Base-by-base conservation (phyloP, 2,113 vertebrate species). In the Tiliqua scincoides region DNA sequence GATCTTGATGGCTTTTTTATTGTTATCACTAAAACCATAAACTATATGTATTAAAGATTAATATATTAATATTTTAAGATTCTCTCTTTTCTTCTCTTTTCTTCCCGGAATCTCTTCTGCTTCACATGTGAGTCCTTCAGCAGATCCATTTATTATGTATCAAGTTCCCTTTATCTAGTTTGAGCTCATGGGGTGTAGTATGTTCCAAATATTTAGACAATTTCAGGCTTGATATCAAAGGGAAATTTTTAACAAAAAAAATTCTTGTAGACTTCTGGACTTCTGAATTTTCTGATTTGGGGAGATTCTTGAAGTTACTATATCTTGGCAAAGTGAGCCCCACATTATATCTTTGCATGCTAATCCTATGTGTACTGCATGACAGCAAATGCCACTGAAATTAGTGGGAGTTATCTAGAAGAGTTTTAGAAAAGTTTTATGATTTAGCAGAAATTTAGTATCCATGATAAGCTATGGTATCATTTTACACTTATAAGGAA, bases 21-120 rank as follows among this genome's bases (percentile, higher is more conserved):
- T 72, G 25, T 72, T n/a, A 83, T 59, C 68, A 72, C 20, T 10
- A 40, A 70, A 48, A 40, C 23, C 35, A 63, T 27, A 68, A 12
- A 72, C 37, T 82, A 65, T 81, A 30, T n/a, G 48, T 67, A 68
- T 82, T 37, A 71, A 82, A 71, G 32, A 71, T 35, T 82, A 27
- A 59, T 82, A 82, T 35, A 71, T 71, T n/a, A 43, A 43, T 73
- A 83, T 40, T 83, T 73, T 62, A 78, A 12, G 18, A 23, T 43
- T 30, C 8, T 61, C 68, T 43, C 57, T 75, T 27, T n/a, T 32
- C 68, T 54, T 59, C 23, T 59, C 81, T 43, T n/a, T 43, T 7
- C 70, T 43, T 63, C 40, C 57, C 40, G 63, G 57, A 74, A 74
- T 83, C 57, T 21, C 30, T 23, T 48, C 57, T 83, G 27, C 70